phyloP scores from a whole-genome alignment of 2,113 vertebrate species.

The Perognathus longimembris region DNA sequence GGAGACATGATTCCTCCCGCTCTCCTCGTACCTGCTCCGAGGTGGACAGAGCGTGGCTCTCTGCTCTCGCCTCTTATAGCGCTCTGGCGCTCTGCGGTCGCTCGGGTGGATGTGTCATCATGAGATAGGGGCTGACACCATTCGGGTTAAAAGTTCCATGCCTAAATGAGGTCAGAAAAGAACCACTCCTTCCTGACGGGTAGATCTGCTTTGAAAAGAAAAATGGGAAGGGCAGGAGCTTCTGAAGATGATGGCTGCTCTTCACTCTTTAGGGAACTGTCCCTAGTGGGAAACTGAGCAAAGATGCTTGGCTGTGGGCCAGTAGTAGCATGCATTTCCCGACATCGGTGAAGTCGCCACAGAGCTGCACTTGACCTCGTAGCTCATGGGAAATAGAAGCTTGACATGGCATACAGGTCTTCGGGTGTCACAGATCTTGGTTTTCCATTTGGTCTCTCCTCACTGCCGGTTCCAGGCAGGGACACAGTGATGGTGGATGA shows the following conservation, averaged over 20 bases:
- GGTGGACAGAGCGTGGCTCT: background rate
- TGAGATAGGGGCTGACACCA: conserved; percentile 47
- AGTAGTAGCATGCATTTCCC: background rate
- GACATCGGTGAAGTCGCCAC: background rate
- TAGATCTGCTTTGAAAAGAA: conserved; percentile 7
- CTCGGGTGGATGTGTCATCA: conserved; percentile 41
- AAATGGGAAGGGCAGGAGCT: conserved; percentile 58
- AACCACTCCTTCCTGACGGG: background rate
- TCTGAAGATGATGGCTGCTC: background rate
- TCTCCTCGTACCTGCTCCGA: background rate
- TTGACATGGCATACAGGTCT: background rate
- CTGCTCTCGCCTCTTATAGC: conserved; percentile 71
- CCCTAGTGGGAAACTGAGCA: background rate
- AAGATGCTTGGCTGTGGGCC: background rate
- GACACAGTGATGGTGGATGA: no score
- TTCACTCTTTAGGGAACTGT: background rate
- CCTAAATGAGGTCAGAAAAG: conserved; percentile 71
- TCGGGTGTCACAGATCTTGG: background rate
- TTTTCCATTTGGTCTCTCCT: conserved; percentile 17
- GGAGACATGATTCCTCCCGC: conserved; percentile 46
- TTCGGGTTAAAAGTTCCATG: conserved; percentile 76
- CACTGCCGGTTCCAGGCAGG: background rate
- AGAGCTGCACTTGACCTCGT: background rate
- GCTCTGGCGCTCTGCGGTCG: conserved; percentile 59
- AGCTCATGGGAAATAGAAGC: background rate